These are phyloP conservation scores for Zaprionus lachaisei DNA, from an alignment of 1,140 invertebrate genomes.

Conservation along the genomic window DNA sequence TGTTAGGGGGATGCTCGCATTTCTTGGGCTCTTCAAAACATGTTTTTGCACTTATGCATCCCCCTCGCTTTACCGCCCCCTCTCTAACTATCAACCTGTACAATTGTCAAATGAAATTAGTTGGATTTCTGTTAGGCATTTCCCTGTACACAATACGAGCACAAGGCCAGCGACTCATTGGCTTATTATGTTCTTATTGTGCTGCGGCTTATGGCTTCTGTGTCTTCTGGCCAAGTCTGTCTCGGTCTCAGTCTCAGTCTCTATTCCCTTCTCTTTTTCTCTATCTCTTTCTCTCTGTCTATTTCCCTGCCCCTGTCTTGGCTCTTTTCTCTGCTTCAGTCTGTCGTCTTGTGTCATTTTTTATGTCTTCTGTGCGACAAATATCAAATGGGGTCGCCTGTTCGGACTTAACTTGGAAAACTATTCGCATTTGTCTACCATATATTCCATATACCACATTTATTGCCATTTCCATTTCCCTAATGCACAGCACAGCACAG, in stretches of 20 bases:
- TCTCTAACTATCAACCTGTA: constrained; percentile 40
- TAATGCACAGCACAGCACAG: no score
- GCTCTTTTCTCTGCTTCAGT: neutral
- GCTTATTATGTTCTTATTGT: constrained; percentile 40
- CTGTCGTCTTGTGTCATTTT: constrained; percentile 20
- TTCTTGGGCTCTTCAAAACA: constrained; percentile 59
- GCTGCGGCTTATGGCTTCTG: constrained; percentile 50
- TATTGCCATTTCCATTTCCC: constrained; percentile 27
- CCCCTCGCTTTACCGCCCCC: neutral
- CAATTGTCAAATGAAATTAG: constrained; percentile 79
- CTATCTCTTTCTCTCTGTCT: neutral
- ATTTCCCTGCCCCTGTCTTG: neutral
- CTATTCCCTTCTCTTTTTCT: neutral
- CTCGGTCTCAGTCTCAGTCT: neutral
- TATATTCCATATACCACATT: constrained; percentile 14
- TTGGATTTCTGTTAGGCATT: constrained; percentile 46
- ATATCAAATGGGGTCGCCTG: constrained; percentile 42
- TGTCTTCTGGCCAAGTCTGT: constrained; percentile 8
- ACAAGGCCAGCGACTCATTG: constrained; percentile 62
- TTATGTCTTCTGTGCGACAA: constrained; percentile 38
- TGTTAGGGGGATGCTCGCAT: constrained; percentile 32
- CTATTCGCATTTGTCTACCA: constrained; percentile 25
- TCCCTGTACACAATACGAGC: constrained; percentile 26
- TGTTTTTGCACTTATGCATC: constrained; percentile 76
- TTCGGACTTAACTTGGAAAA: constrained; percentile 29